Conservation (phyloP, 2,797 vertebrate species). For the Serranus cabrilla region DNA sequence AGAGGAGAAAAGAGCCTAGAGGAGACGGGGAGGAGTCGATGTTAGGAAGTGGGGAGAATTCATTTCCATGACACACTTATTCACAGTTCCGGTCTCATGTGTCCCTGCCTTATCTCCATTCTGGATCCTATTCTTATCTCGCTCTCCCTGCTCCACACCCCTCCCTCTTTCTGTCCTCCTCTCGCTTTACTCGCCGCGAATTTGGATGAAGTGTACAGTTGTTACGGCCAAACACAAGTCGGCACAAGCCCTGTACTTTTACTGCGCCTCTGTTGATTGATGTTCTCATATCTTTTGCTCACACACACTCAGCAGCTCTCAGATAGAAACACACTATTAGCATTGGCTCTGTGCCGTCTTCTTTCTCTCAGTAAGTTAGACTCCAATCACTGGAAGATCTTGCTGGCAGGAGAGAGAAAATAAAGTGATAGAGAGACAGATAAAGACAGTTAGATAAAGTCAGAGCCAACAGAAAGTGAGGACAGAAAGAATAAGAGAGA, state of each 20-base stretch:
- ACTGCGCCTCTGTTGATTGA: conserved; percentile 53
- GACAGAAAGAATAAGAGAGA: conserved; percentile 30
- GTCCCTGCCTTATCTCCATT: conserved; percentile 46
- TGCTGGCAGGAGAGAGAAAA: conserved; percentile 56
- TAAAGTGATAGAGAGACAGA: conserved; percentile 52
- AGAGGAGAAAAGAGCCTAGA: conserved; percentile 4
- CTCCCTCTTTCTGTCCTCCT: conserved; percentile 4
- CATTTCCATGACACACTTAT: conserved; percentile 39
- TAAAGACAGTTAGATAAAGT: conserved; percentile 55
- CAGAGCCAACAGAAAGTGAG: conserved; percentile 30
- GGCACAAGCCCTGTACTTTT: conserved; percentile 42
- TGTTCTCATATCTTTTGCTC: conserved; percentile 65
- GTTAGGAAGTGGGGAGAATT: conserved; percentile 14
- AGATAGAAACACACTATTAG: conserved; percentile 60
- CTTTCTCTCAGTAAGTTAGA: conserved; percentile 58
- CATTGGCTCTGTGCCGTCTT: conserved; percentile 59
- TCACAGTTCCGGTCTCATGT: conserved; percentile 42
- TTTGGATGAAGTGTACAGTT: conserved; percentile 55
- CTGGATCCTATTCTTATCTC: conserved; percentile 59
- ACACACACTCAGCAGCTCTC: conserved; percentile 57
- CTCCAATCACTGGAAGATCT: conserved; percentile 66
- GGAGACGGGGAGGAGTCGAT: not conserved
- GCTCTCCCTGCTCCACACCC: conserved; percentile 29
- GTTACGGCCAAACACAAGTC: conserved; percentile 51
- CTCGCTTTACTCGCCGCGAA: conserved; percentile 16